Percentiles rank a stretch among this genome's conserved stretches.
Evolutionary conservation across 64 coral and sea anemone genomes (phyloP).

Genomic region (Hydrozoanthus tunicans): DNA sequence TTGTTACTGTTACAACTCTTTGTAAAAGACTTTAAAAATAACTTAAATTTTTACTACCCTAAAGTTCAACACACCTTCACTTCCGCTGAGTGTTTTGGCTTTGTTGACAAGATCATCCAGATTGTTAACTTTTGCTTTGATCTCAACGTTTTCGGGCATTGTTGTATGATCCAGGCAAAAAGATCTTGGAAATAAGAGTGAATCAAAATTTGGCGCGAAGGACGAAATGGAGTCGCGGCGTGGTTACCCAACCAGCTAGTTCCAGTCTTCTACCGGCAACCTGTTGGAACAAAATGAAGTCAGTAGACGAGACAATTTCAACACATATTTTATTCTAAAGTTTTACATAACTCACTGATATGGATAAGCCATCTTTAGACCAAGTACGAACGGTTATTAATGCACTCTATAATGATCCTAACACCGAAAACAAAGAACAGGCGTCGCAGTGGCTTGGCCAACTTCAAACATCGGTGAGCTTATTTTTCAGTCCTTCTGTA

Average conservation of each 20-base stretch:
- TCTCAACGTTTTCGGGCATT: slow-evolving; percentile 91
- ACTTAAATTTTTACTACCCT: too few relatives aligned
- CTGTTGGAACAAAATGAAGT: not conserved
- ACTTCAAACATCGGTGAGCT: slow-evolving; percentile 59
- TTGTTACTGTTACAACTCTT: too few relatives aligned
- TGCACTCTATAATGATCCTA: slow-evolving; percentile 52
- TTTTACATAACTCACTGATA: not conserved
- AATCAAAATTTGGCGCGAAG: slow-evolving; percentile 53
- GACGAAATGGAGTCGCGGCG: not conserved
- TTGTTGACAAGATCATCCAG: slow-evolving; percentile 56
- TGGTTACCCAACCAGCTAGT: not conserved
- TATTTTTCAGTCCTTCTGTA: not conserved
- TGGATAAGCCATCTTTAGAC: slow-evolving; percentile 48
- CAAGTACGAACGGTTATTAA: slow-evolving; percentile 50
- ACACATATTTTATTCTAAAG: slow-evolving; percentile 6
- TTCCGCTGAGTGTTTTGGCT: slow-evolving; percentile 72
- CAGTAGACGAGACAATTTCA: not conserved
- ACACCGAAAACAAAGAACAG: slow-evolving; percentile 40
- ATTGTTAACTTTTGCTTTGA: slow-evolving; percentile 80
- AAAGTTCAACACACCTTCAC: slow-evolving; percentile 56
- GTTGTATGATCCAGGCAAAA: not conserved
- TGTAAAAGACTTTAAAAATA: too few relatives aligned
- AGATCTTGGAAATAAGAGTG: too few relatives aligned
- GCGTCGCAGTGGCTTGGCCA: slow-evolving; percentile 52
- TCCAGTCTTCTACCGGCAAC: slow-evolving; percentile 29